Evolutionary conservation across 2,797 vertebrate genomes (phyloP).

Genomic region (Spheniscus humboldti): DNA sequence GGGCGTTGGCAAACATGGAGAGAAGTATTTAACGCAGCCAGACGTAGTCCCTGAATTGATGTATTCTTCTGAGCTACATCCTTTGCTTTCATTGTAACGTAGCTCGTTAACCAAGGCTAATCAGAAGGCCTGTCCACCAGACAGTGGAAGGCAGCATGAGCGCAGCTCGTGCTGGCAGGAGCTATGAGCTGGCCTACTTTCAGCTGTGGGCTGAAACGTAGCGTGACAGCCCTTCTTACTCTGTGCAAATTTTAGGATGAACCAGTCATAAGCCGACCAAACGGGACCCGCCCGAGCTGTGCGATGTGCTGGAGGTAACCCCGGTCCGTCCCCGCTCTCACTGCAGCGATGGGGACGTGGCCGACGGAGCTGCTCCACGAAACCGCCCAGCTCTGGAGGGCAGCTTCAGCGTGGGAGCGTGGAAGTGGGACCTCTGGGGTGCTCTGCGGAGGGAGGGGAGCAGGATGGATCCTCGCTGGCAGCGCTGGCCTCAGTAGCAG

Average conservation of each 20-base stretch:
- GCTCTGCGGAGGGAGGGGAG: not conserved
- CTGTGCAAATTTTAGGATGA: not conserved
- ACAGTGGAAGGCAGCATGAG: not conserved
- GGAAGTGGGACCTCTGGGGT: fast-evolving
- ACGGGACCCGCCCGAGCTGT: fast-evolving
- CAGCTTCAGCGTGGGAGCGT: fast-evolving
- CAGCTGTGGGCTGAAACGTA: not conserved
- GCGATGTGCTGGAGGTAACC: not conserved
- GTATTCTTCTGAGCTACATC: not conserved
- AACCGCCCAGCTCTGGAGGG: fast-evolving
- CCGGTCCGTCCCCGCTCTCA: fast-evolving
- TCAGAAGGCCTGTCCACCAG: not conserved
- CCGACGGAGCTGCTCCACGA: not conserved
- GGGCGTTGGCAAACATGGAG: not conserved
- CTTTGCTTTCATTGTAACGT: not conserved
- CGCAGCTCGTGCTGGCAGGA: not conserved
- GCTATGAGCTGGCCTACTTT: not conserved
- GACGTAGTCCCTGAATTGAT: not conserved
- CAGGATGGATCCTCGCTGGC: not conserved
- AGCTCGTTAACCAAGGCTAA: not conserved
- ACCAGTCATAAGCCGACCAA: fast-evolving
- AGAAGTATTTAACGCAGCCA: not conserved
- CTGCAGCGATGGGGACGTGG: fast-evolving
- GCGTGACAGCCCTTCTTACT: fast-evolving
- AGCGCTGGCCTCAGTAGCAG: not conserved